These are phyloP conservation scores for Vimba vimba DNA, from an alignment of 2,113 vertebrate genomes.

Conservation along the genomic window DNA sequence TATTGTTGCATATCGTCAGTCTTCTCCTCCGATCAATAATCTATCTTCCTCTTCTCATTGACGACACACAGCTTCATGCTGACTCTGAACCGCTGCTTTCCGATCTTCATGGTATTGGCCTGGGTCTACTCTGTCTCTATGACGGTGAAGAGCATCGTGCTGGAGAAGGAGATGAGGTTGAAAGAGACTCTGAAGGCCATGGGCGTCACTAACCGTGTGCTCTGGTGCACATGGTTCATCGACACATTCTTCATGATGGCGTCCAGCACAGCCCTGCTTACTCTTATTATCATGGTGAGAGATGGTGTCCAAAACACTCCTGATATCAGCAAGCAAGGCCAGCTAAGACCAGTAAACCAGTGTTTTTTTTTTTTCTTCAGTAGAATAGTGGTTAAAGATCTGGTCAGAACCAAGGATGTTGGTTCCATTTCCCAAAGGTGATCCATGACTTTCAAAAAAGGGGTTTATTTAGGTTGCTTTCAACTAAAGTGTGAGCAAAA, in stretches of 20 bases:
- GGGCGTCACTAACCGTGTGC: slow-evolving; percentile 83
- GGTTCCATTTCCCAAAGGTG: not conserved
- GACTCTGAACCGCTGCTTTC: slow-evolving; percentile 91
- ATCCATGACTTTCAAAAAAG: not conserved
- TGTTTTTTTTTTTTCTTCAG: not conserved
- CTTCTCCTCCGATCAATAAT: not conserved
- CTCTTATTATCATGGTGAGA: slow-evolving; percentile 86
- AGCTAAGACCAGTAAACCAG: not conserved
- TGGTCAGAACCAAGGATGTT: not conserved
- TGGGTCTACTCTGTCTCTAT: slow-evolving; percentile 96
- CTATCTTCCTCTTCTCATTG: not conserved
- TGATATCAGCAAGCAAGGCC: not conserved
- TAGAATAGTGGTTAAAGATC: not conserved
- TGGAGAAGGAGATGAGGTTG: slow-evolving; percentile 92
- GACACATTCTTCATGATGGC: slow-evolving; percentile 90
- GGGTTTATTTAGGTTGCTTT: not conserved
- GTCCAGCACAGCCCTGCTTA: slow-evolving; percentile 85
- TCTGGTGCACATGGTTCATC: slow-evolving; percentile 94
- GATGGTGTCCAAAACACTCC: not conserved
- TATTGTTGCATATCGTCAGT: not conserved
- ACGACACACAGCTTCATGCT: slow-evolving; percentile 86
- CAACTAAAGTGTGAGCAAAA: not conserved
- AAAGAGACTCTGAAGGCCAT: slow-evolving; percentile 92
- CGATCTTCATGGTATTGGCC: slow-evolving; percentile 93
- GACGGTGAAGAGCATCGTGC: slow-evolving; percentile 90